These are phyloP conservation scores for Crossaster papposus DNA, from an alignment of 53 echinoderm and acorn worm species.

Conservation along the genomic window DNA sequence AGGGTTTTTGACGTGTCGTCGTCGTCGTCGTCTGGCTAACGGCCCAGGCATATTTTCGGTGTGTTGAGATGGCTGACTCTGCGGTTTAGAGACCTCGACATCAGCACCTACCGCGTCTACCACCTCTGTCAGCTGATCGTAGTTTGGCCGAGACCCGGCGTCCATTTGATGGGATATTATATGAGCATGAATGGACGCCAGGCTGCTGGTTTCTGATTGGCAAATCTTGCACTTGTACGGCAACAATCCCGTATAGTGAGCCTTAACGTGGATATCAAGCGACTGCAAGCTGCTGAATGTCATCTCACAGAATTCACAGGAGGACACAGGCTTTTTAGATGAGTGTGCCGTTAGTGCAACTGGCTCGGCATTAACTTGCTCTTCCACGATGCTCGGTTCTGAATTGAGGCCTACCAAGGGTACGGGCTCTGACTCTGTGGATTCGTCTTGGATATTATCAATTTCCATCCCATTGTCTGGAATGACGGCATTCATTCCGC, in stretches of 20 bases:
- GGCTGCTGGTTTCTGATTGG: not conserved
- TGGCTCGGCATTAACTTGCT: not conserved
- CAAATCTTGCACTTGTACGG: conserved; percentile 43
- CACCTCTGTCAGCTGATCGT: not conserved
- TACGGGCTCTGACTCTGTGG: not conserved
- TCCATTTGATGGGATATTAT: conserved; percentile 3
- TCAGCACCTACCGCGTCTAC: not conserved
- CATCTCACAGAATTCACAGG: conserved; percentile 38
- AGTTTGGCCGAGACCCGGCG: not conserved
- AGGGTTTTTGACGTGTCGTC: not conserved
- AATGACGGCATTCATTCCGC: too few species aligned
- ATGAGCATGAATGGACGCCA: not conserved
- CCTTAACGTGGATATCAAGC: conserved; percentile 3
- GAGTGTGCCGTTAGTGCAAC: not conserved
- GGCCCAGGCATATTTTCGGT: not conserved
- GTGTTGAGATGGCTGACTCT: not conserved
- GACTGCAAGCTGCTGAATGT: not conserved
- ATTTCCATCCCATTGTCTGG: not conserved
- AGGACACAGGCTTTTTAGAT: not conserved
- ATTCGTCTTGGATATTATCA: not conserved
- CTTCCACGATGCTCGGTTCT: not conserved
- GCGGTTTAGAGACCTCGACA: not conserved
- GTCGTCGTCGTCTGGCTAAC: not conserved
- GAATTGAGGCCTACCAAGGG: not conserved
- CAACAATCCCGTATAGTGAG: conserved; percentile 7